Evolutionary conservation across 1,140 invertebrate genomes (phyloP).

Genomic region (Trichomalopsis sarcophagae): DNA sequence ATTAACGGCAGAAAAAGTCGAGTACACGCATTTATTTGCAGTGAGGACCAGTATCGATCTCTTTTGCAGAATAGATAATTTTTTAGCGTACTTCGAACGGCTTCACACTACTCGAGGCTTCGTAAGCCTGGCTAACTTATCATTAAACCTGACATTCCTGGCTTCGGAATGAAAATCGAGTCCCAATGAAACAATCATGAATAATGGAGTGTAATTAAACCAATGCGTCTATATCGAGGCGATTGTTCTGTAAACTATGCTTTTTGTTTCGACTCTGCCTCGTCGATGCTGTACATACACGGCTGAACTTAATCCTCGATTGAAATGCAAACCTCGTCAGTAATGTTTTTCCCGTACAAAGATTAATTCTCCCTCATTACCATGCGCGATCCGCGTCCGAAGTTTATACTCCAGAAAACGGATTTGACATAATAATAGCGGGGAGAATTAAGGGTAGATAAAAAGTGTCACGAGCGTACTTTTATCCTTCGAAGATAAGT

Average conservation of each 20-base stretch:
- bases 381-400: neutral
- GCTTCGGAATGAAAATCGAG: slow-evolving; percentile 22
- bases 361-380: neutral
- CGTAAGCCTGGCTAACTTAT: too few species aligned
- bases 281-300: neutral
- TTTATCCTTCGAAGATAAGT: neutral
- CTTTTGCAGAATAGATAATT: neutral
- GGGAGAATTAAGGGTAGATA: neutral
- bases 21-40: neutral
- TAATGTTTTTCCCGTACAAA: slow-evolving; percentile 1
- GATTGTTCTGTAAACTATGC: slow-evolving; percentile 9
- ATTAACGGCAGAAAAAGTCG: neutral
- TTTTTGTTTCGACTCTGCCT: slow-evolving; percentile 12
- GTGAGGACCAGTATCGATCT: neutral
- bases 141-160: neutral
- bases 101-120: too few species aligned
- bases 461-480: neutral
- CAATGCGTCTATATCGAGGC: neutral
- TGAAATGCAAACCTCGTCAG: neutral
- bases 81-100: neutral
- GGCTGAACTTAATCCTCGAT: slow-evolving; percentile 22
- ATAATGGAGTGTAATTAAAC: slow-evolving; percentile 46
- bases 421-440: too few species aligned
- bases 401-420: neutral
- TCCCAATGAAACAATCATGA: slow-evolving; percentile 36